These are phyloP conservation scores for Yponomeuta evonymella DNA, from an alignment of 2,888 invertebrate species.

Conservation along the genomic window DNA sequence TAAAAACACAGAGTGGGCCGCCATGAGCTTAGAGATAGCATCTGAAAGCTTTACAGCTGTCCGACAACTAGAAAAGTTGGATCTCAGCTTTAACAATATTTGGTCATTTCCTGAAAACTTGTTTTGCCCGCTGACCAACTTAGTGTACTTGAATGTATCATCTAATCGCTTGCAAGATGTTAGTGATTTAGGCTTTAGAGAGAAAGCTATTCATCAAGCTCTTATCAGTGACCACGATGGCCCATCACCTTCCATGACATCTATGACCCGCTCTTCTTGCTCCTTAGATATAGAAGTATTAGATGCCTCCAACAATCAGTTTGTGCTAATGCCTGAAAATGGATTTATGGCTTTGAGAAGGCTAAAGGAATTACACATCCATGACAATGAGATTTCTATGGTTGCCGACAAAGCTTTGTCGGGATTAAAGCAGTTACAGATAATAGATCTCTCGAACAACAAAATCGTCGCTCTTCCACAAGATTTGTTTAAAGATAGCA, in stretches of 20 bases:
- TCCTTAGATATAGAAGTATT: constrained; percentile 87
- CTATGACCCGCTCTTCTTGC: constrained; percentile 76
- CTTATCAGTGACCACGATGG: constrained; percentile 78
- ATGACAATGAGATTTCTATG: constrained; percentile 92
- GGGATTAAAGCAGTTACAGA: constrained; percentile 87
- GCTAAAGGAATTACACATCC: constrained; percentile 86
- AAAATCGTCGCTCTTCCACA: constrained; percentile 91
- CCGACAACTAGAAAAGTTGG: constrained; percentile 87
- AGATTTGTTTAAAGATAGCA: constrained; percentile 87
- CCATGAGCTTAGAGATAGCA: constrained; percentile 88
- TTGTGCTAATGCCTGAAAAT: constrained; percentile 87
- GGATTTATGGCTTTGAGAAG: constrained; percentile 88
- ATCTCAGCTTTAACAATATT: constrained; percentile 91
- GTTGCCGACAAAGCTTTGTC: constrained; percentile 89
- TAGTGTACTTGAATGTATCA: constrained; percentile 89
- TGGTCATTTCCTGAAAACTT: constrained; percentile 91
- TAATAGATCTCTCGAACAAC: constrained; percentile 93
- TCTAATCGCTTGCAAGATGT: constrained; percentile 92
- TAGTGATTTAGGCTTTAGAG: constrained; percentile 89
- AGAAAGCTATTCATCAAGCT: constrained; percentile 80
- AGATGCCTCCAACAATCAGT: constrained; percentile 90
- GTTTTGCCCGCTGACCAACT: constrained; percentile 87
- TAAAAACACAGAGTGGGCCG: constrained; percentile 89
- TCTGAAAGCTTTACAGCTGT: constrained; percentile 85
- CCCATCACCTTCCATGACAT: constrained; percentile 53